A percentile compares a stretch with the other conserved stretches of the same genome.
These are phyloP conservation scores for Epicampocera succincta DNA, from an alignment of 2,888 invertebrate genomes.

Conservation along the genomic window DNA sequence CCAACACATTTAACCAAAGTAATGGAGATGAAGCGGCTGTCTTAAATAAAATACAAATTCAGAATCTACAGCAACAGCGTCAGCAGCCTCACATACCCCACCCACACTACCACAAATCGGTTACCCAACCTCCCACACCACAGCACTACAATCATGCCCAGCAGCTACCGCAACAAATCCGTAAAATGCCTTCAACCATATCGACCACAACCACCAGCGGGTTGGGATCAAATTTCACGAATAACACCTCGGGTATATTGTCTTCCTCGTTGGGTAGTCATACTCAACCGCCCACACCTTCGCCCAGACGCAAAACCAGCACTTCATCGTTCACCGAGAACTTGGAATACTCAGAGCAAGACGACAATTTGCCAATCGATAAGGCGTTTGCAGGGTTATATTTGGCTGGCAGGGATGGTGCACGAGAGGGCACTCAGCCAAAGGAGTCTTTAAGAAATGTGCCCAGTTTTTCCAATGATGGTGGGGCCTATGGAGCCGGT, in stretches of 20 bases:
- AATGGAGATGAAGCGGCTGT: constrained; percentile 8
- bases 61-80: constrained; percentile 41
- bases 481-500: constrained; percentile 73
- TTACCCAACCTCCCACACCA: constrained; percentile 82
- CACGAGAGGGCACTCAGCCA: constrained; percentile 73
- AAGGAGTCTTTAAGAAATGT: constrained; percentile 78
- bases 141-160: constrained; percentile 58
- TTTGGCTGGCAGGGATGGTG: constrained; percentile 56
- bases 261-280: constrained; percentile 80
- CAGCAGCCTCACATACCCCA: constrained; percentile 62
- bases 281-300: constrained; percentile 85
- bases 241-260: constrained; percentile 79
- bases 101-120: constrained; percentile 85
- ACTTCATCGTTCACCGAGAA: constrained; percentile 87
- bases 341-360: constrained; percentile 73
- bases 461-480: constrained; percentile 79
- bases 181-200: constrained; percentile 82
- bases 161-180: constrained; percentile 79
- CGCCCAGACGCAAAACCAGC: constrained; percentile 88
- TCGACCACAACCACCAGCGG: constrained; percentile 84
- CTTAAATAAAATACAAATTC: constrained; percentile 55
- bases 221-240: constrained; percentile 83
- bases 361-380: constrained; percentile 72
- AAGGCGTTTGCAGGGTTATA: constrained; percentile 74
- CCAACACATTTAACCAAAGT: constrained; percentile 15